These are phyloP conservation scores for Ophraella communa DNA, from an alignment of 2,888 invertebrate species.

Conservation along the genomic window DNA sequence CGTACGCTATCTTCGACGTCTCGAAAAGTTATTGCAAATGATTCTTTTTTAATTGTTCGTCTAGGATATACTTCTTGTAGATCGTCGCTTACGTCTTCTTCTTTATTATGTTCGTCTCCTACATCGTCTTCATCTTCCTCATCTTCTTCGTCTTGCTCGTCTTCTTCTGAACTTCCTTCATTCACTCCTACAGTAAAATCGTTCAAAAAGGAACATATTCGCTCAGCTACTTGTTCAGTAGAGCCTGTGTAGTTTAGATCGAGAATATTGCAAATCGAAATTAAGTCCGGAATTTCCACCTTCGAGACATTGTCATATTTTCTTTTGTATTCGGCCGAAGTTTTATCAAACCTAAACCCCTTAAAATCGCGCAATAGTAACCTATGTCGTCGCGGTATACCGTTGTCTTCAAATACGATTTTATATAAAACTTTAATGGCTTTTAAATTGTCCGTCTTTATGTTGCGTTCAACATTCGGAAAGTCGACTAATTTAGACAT, in stretches of 20 bases:
- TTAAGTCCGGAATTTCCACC: constrained; percentile 20
- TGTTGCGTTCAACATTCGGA: constrained; percentile 10
- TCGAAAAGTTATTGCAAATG: constrained; percentile 37
- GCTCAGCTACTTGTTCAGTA: constrained; percentile 10
- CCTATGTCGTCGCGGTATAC: constrained; percentile 11
- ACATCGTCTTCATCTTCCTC: constrained; percentile 9
- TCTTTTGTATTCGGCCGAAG: constrained; percentile 19
- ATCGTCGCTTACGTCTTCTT: background rate
- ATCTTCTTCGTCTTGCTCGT: constrained; percentile 1
- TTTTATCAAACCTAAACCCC: constrained; percentile 23
- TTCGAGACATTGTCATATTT: constrained; percentile 12
- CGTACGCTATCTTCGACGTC: constrained; percentile 43
- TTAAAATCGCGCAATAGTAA: constrained; percentile 21
- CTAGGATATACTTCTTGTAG: background rate
- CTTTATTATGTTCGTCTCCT: constrained; percentile 5
- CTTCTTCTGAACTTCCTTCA: constrained; percentile 8
- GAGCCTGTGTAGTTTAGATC: constrained; percentile 23
- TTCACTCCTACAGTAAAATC: background rate
- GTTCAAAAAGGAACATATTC: constrained; percentile 15
- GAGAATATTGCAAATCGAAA: constrained; percentile 25
- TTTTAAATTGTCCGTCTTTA: constrained; percentile 10
- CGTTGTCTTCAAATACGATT: constrained; percentile 13
- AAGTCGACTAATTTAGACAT: background rate
- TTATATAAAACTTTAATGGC: constrained; percentile 14
- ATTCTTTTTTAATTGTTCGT: background rate